Base-by-base conservation (phyloP, 2,797 vertebrate species). In the Syndactyla subalaris region DNA sequence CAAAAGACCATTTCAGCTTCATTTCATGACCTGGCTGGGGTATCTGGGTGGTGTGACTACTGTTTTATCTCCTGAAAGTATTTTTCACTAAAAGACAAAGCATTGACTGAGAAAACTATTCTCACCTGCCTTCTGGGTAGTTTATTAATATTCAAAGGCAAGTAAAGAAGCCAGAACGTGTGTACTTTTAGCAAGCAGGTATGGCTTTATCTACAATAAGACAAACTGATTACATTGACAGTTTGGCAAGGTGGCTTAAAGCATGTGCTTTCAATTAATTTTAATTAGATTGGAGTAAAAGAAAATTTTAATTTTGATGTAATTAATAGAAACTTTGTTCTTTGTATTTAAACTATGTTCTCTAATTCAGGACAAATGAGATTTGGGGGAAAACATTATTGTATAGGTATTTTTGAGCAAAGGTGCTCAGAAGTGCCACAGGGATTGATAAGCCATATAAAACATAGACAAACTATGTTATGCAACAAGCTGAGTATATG, bases 201-300 rank as follows among this genome's bases (percentile, higher is more conserved):
- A 89, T 26, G 36, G 29, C 80, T 92, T 95, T 95, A 91, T 88
- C 77, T 65, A 51, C 88, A 92, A 48, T 75, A 93, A 95, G 88
- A 96, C 85, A 95, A 97, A 95, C 67, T 71, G 93, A 93, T 91
- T 77, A 74, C 30, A 8, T 66, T 93, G 94, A 88, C 78, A 81
- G 82, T 85, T 73, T 79, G 75, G 83, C 68, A 94, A 79, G 17
- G n/a, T 76, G 67, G 74, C 75, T 83, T 92, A 92, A 95, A 95
- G n/a, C 9, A 30, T 45, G 21, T 72, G 41, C 61, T 62, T 96
- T 95, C 92, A 92, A 93, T 96, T 94, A 94, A 93, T 93, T 97
- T 93, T 90, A 96, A 96, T 95, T 91, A 91, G 83, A 78, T 75
- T 89, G 29, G 45, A 77, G 65, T 78, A 94, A 95, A 93, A 95